phyloP scores from a whole-genome alignment of 2,888 invertebrate species.

The Leptopilina myrica region DNA sequence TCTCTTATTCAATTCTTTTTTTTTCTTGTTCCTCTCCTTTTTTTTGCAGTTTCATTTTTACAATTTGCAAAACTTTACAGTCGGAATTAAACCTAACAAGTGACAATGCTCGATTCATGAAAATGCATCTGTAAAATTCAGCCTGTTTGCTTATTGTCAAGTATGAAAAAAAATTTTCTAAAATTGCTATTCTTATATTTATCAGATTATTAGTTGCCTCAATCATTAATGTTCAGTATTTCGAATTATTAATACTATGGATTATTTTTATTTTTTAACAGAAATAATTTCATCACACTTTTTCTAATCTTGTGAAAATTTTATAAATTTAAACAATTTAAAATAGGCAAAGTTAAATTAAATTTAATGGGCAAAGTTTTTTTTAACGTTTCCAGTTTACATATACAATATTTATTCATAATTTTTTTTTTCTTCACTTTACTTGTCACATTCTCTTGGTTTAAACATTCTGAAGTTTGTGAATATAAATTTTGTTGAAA shows the following conservation, averaged over 20 bases:
- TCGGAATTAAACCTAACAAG: constrained; percentile 7
- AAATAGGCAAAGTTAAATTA: too few species aligned
- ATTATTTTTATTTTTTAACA: too few species aligned
- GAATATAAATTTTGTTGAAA: neutral
- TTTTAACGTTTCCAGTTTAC: too few species aligned
- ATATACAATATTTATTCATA: neutral
- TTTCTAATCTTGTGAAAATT: too few species aligned
- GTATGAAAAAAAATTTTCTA: neutral
- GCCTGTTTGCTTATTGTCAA: constrained; percentile 45
- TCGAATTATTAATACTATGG: too few species aligned
- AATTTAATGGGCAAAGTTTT: too few species aligned
- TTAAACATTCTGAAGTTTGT: neutral
- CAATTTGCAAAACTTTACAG: neutral
- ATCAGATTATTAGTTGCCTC: too few species aligned
- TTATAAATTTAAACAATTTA: too few species aligned
- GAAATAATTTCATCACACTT: too few species aligned
- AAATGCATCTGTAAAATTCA: constrained; percentile 38
- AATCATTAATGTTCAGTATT: too few species aligned
- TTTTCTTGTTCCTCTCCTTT: neutral
- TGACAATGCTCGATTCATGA: constrained; percentile 15
- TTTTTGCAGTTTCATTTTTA: neutral
- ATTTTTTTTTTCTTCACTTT: too few species aligned
- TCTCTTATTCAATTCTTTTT: constrained; percentile 8
- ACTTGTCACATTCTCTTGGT: neutral
- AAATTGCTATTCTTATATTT: too few species aligned